These are phyloP conservation scores for Nephotettix cincticeps DNA, from an alignment of 1,140 invertebrate species.

Conservation along the genomic window DNA sequence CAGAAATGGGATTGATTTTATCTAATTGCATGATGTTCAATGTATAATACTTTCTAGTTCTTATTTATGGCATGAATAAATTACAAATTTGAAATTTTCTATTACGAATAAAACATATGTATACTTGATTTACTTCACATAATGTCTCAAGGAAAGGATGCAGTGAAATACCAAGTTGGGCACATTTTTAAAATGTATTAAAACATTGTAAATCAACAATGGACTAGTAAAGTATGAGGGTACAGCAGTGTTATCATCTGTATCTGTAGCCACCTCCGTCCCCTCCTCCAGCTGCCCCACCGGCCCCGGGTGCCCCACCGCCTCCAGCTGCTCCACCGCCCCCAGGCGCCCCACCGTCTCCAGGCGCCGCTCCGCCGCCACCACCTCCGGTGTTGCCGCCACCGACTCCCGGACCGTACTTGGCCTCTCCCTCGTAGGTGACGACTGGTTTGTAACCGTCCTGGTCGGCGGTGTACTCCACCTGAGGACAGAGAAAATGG, in stretches of 20 bases:
- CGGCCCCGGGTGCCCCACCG: background rate
- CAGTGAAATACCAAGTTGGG: no score
- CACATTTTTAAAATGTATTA: no score
- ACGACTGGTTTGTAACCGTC: conserved; percentile 80
- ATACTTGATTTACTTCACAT: no score
- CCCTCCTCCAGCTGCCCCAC: background rate
- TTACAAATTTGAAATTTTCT: no score
- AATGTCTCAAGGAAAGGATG: no score
- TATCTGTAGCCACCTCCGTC: conserved; percentile 8
- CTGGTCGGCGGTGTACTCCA: conserved; percentile 74
- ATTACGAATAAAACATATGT: no score
- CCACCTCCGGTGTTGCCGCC: conserved; percentile 5
- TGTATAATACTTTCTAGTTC: no score
- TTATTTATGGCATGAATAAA: no score
- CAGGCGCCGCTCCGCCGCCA: background rate
- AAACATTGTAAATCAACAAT: background rate
- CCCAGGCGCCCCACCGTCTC: conserved; percentile 20
- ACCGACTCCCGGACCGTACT: conserved; percentile 38
- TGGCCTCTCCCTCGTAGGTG: conserved; percentile 62
- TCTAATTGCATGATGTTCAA: no score
- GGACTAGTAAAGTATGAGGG: background rate
- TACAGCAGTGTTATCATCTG: background rate
- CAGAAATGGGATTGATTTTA: no score
- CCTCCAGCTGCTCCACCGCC: background rate
- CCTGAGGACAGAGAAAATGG: background rate